Evolutionary conservation across 2,113 vertebrate genomes (phyloP), one percentile per base, ranked within the genome.

Genomic region (Lophius piscatorius): DNA sequence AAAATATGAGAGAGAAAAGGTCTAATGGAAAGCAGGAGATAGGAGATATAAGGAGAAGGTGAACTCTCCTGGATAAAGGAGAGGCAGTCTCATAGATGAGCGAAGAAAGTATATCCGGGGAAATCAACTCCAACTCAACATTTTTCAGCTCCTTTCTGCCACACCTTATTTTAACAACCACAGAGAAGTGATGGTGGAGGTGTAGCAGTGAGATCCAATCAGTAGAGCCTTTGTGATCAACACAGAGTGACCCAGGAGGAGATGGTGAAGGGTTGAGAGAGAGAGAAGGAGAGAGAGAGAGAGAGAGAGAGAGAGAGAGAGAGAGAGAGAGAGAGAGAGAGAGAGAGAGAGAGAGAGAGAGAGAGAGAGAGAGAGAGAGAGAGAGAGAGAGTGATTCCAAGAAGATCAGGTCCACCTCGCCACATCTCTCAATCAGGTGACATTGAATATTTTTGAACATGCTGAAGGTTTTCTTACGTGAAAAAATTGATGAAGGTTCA

Each of bases 131-230:
- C 22, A 23, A 36, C 29, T 35, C 3, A 35, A 34, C 44, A 24
- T 39, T 20, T n/a, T n/a, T n/a, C n/a, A n/a, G n/a, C n/a, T n/a
- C n/a, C n/a, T n/a, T n/a, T n/a, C n/a, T n/a, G 83, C 83, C 73
- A 56, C 38, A 48, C 36, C 62, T 75, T 71, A 42, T 48, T 63
- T 80, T 81, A 78, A n/a, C 63, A 35, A 46, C 56, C 71, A 71
- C 78, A 70, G 68, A 65, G 62, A 64, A 86, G 77, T 80, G 57
- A 84, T 24, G 47, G 57, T 29, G 6, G 56, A 71, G 62, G 59
- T 61, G 57, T 29, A 51, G 55, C 50, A 13, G 52, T 26, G 47
- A 73, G 75, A 80, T 72, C 61, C 78, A 83, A 78, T 87, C 68
- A 77, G 16, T 24, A 29, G 47, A 48, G 56, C 38, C 45, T 55